Evolutionary conservation across 2,113 vertebrate species (phyloP), one percentile per base, ranked within the genome.

Genomic region (Emydocephalus ijimae): DNA sequence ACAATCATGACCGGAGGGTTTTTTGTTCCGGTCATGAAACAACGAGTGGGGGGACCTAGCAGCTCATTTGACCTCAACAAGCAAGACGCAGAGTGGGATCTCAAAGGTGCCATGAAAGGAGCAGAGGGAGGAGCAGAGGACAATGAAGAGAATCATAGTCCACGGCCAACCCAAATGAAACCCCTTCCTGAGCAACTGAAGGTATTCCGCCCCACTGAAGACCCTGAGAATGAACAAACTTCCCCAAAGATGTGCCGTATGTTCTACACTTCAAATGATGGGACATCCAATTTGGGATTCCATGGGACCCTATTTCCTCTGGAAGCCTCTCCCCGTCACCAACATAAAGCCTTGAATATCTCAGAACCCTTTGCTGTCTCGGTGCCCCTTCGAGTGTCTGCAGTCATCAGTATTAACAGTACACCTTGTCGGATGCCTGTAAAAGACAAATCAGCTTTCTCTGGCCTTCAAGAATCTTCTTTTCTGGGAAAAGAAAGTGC

Each of bases 311-410:
- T 99, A 85, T 99, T 99, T 94, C 99, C 99, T 1, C 94, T 98
- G 95, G 99, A 99, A 95, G 98, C 99, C 1, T 99, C 99, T 0
- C 98, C 99, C 0, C 97, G 98, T 43, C 99, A 99, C 95, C 99
- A 99, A 90, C 98, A 98, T 81, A 98, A 99, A 94, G 99, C 98
- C 15, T 97, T 99, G 94, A 99, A 99, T 96, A 99, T 99, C 96
- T 99, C 99, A 0, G 99, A 99, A 96, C 99, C 99, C 2, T 99
- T 99, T 0, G 98, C 99, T 0, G 99, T 99, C 61, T 99, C 99
- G 0, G 99, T 99, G 1, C 99, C 99, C 0, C 97, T 99, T 54
- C 98, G 98, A 0, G 98, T 99, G 26, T 99, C 99, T 0, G 99
- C 99, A 0, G 99, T 99, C 91, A 99, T 99, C 97, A 99, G 98